Evolutionary conservation across 1,140 invertebrate species (phyloP), one percentile per base, ranked within the genome.

Genomic region (Solen grandis): DNA sequence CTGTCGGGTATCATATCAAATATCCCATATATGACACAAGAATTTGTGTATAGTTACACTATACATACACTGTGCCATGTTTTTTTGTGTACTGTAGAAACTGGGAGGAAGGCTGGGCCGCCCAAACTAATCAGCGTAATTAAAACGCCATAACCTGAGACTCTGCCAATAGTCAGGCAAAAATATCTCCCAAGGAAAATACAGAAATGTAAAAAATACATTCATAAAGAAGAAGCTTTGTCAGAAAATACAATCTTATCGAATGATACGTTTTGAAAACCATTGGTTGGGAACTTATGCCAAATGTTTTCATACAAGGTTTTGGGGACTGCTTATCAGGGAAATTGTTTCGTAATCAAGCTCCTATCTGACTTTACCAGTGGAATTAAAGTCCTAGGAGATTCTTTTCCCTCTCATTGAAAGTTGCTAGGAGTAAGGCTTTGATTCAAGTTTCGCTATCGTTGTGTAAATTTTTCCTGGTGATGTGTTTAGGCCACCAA

Each of bases 341-440:
- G 63, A 78, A 78, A 78, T 78, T 78, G 75, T 78, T 78, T 78
- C 41, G 68, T 80, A 73, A 80, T 80, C 77, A 72, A 27, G 41
- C 38, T 70, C 66, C n/a, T 80, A 80, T 73, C 77, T 72, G 63
- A 29, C 65, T 52, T 65, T 72, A 62, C 66, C 59, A 36, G 46
- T 65, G 68, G 69, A 65, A 80, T 80, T 79, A 73, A 69, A 63
- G 46, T 63, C 77, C 66, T 63, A 35, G 36, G 77, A 80, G 77
- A 72, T 80, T 62, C 65, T 63, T 69, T 78, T 69, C 65, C 65
- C 59, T 68, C 75, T 31, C 54, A 69, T 78, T 78, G 41, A 68
- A 60, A 60, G 75, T 80, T 80, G 77, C 77, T 80, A 80, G 77
- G 75, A 78, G 75, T 57, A 69, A 54, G 46, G 55, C 54, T 52